Conservation (phyloP, 1,140 invertebrate genomes). For the Achatina immaculata region DNA sequence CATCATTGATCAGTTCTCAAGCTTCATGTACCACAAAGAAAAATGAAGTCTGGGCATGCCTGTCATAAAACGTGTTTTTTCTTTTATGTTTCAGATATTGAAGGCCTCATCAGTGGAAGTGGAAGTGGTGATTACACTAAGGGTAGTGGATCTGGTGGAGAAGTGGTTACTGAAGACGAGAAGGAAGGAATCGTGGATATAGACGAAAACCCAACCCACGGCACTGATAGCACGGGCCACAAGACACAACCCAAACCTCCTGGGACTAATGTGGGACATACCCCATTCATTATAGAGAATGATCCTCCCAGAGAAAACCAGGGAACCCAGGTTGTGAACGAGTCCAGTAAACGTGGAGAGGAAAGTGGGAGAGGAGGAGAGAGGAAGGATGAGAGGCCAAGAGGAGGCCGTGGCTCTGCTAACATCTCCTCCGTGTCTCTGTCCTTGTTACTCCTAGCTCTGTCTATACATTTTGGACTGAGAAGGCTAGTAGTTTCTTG, state of each 20-base stretch:
- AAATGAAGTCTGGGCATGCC: too few species aligned
- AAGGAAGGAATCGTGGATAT: conserved; percentile 9
- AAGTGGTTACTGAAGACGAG: conserved; percentile 19
- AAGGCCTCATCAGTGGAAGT: conserved; percentile 43
- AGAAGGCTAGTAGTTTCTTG: too few species aligned
- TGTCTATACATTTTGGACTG: neutral
- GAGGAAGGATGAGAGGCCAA: neutral
- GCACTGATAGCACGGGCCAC: neutral
- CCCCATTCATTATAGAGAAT: neutral
- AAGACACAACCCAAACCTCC: neutral
- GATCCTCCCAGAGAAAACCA: neutral
- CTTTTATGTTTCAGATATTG: conserved; percentile 42
- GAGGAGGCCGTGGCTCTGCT: neutral
- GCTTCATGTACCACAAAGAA: too few species aligned
- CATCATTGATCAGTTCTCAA: too few species aligned
- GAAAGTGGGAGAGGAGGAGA: neutral
- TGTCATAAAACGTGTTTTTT: too few species aligned
- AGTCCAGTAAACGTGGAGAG: neutral
- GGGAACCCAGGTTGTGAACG: neutral
- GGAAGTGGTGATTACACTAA: conserved; percentile 40
- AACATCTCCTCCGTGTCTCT: neutral
- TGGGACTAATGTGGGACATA: neutral
- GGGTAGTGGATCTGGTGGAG: conserved; percentile 42
- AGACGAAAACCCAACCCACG: neutral
- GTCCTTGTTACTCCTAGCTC: neutral